Evolutionary conservation across 2,888 invertebrate genomes (phyloP).

Genomic region (Drosophila tripunctata): DNA sequence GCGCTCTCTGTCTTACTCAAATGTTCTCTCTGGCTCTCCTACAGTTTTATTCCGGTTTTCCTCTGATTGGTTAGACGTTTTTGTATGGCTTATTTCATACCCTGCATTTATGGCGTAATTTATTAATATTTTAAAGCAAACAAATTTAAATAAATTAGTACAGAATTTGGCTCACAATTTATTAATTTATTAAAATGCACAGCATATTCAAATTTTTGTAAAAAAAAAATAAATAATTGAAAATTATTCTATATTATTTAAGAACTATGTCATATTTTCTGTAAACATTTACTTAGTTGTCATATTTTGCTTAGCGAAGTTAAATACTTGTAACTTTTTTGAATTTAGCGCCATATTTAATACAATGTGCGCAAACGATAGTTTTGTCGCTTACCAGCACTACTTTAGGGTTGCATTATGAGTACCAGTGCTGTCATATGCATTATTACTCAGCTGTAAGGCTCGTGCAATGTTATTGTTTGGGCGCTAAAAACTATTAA

Average conservation of each 20-base stretch:
- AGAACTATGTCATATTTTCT: too few species aligned
- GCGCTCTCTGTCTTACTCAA: constrained; percentile 33
- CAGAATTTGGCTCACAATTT: background rate
- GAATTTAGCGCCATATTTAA: background rate
- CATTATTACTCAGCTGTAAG: constrained; percentile 35
- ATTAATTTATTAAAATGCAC: too few species aligned
- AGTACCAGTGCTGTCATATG: background rate
- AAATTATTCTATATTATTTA: too few species aligned
- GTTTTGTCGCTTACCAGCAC: constrained; percentile 1
- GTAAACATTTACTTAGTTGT: too few species aligned
- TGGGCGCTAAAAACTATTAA: constrained; percentile 46
- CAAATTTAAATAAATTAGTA: background rate
- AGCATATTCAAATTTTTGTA: background rate
- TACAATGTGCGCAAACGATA: constrained; percentile 1
- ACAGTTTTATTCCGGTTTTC: constrained; percentile 46
- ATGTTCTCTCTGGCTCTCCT: constrained; percentile 24
- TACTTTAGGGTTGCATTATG: constrained; percentile 4
- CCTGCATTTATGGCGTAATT: constrained; percentile 24
- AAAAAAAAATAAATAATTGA: too few species aligned
- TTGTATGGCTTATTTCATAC: constrained; percentile 12
- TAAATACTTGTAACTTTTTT: too few species aligned
- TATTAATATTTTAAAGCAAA: background rate
- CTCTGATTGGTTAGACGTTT: constrained; percentile 44
- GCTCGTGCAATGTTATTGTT: constrained; percentile 53
- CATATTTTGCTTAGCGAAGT: too few species aligned